Conservation (phyloP, 2,113 vertebrate genomes). For the Antechinus flavipes region DNA sequence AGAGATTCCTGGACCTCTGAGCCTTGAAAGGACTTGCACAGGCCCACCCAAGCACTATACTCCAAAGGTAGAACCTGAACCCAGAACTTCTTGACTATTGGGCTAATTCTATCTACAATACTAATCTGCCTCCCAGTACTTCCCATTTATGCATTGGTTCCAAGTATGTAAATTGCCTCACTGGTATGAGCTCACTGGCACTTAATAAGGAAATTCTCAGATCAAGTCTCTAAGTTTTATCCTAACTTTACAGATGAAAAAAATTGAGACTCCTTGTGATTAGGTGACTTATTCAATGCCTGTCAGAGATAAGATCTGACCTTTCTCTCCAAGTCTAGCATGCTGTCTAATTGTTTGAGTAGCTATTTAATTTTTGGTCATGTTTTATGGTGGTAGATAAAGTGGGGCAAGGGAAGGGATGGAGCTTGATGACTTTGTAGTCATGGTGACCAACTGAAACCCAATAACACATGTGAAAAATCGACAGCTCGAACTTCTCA, state of each 20-base stretch:
- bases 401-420: too few species aligned
- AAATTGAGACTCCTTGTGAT: not conserved
- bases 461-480: not conserved
- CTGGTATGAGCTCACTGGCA: not conserved
- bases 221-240: not conserved
- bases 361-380: not conserved
- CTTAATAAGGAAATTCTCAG: not conserved
- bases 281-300: not conserved
- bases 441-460: not conserved
- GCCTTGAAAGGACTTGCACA: not conserved
- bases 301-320: not conserved
- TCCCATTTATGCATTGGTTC: not conserved
- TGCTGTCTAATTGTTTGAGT: not conserved
- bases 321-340: not conserved
- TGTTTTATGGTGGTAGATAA: not conserved
- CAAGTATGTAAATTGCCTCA: not conserved
- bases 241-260: not conserved
- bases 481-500: not conserved
- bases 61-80: not conserved
- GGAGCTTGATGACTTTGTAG: not conserved
- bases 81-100: not conserved
- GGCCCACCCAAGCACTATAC: not conserved
- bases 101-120: not conserved
- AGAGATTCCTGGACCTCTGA: not conserved
- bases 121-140: not conserved